These are phyloP conservation scores for Drosophila mimica DNA, from an alignment of 2,888 invertebrate genomes.

Conservation along the genomic window DNA sequence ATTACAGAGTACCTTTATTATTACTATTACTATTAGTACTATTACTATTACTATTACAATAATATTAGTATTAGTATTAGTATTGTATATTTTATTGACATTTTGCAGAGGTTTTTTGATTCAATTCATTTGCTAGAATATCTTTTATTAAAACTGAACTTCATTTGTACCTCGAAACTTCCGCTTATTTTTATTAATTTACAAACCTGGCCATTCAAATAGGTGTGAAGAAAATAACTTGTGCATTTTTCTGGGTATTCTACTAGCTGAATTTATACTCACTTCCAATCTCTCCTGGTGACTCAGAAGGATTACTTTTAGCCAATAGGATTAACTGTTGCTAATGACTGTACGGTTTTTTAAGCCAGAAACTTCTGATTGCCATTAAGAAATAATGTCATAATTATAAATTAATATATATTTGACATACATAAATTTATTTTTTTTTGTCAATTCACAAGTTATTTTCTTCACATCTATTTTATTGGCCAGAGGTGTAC, in stretches of 20 bases:
- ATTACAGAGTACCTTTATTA: constrained; percentile 37
- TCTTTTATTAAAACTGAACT: constrained; percentile 22
- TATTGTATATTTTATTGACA: constrained; percentile 15
- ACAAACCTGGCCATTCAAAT: neutral
- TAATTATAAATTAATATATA: too few species aligned
- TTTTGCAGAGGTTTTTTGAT: constrained; percentile 29
- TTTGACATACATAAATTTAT: too few species aligned
- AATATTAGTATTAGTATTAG: constrained; percentile 22
- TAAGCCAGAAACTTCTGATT: too few species aligned
- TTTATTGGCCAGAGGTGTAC: neutral
- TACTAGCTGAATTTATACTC: neutral
- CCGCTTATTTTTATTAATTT: constrained; percentile 4
- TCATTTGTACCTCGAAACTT: constrained; percentile 44
- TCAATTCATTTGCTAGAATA: constrained; percentile 17
- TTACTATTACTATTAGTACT: constrained; percentile 25
- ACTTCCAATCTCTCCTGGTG: too few species aligned
- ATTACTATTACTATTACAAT: constrained; percentile 22
- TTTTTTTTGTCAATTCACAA: neutral
- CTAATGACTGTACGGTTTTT: too few species aligned
- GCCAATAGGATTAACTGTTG: too few species aligned
- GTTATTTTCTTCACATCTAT: neutral
- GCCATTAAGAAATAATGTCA: too few species aligned
- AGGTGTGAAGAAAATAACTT: neutral
- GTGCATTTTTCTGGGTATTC: neutral
- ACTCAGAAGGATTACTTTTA: too few species aligned